Evolutionary conservation across 2,113 vertebrate genomes (phyloP), one percentile per base, ranked within the genome.

Genomic region (Ceyx cyanopectus): DNA sequence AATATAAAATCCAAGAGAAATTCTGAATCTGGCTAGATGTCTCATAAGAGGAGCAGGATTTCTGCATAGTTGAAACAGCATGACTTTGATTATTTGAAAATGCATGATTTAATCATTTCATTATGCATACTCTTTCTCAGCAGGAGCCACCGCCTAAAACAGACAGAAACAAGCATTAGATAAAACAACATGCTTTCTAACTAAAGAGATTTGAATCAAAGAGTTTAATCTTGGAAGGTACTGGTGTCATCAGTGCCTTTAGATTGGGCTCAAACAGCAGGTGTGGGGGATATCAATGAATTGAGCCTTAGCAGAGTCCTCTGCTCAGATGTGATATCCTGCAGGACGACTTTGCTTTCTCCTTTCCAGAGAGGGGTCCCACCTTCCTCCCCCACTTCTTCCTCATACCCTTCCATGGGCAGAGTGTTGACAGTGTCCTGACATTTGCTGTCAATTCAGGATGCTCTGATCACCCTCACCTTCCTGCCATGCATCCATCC

Each of bases 71-170:
- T 93, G 90, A 77, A 90, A 62, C 81, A 95, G 91, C 63, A 46
- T 92, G 85, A 75, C 90, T 95, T 93, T 96, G 94, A 94, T 92
- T 78, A 90, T 89, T 93, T 86, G 67, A 82, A 91, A 92, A 91
- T 0, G 62, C 87, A 60, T 95, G 95, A 95, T 96, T 97, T 96
- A 96, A 96, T 92, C 74, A 92, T 89, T 94, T 91, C 92, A 92
- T 94, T 94, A 91, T 72, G 91, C 94, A 94, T 92, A 95, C 93
- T 95, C 96, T 81, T 90, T 61, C 93, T 90, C 95, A 93, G 91
- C 91, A 95, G 93, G 89, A 20, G 2, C 51, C 67, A 41, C 77
- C 76, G 66, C 83, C 95, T 95, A 69, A 95, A 93, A 87, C 85
- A 94, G 93, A 94, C 32, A 89, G 89, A 92, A 77, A 87, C 70